Base-by-base conservation (phyloP, 2,888 invertebrate genomes). In the Sinelater perroti region DNA sequence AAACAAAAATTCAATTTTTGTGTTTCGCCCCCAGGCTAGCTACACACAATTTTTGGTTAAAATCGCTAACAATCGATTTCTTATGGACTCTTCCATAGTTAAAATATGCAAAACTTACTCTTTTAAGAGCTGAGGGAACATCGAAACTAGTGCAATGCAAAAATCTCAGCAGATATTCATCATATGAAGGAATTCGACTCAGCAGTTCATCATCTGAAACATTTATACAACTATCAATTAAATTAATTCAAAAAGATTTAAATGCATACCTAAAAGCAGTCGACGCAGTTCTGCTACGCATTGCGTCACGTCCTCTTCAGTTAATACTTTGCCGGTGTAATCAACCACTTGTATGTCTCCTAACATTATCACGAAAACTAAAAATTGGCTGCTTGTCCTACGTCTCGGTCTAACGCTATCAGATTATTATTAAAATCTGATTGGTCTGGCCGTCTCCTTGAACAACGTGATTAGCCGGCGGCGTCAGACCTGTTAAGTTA, bases 161-260 rank as follows among this genome's bases (percentile, higher is more conserved):
- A 65, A 71, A 79, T 51, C 78, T 60, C 38, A 71, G 57, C 16
- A 79, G 63, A 56, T 73, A 75, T n/a, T 56, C 55, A 35, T 76
- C 74, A 50, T 78, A 77, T n/a, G 67, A 66, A 50, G 73, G 65
- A 18, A 78, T 60, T n/a, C n/a, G n/a, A 16, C 69, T 65, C 40
- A 66, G 65, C 18, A 70, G 40, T 18, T 61, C 56, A 10, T 66
- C 54, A 45, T 73, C 67, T 60, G 72, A n/a, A n/a, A n/a, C n/a
- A n/a, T n/a, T n/a, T n/a, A n/a, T 75, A 6, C 14, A 31, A 31
- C 2, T 3, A 2, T 50, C 35, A 69, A 69, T 16, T 16, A 4
- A 17, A 17, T 17, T 14, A 36, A n/a, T n/a, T 17, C 5, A 31
- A 8, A 31, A 6, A 8, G 10, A 7, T 17, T 5, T 6, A 24